Base-by-base conservation (phyloP, 2,888 invertebrate species). In the Pollenia labialis region DNA sequence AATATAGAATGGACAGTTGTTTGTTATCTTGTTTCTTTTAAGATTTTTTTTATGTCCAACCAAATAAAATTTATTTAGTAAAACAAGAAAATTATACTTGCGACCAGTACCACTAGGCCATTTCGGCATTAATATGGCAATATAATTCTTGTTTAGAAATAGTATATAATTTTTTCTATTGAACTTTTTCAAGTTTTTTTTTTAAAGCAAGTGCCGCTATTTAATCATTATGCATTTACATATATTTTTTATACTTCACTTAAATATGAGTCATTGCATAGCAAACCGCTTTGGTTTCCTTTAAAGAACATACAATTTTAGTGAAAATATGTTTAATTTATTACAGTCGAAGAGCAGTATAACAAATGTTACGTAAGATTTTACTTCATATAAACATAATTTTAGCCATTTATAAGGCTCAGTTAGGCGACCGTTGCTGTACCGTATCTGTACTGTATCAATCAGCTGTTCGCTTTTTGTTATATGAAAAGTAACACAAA, bases 121-220 rank as follows among this genome's bases (percentile, higher is more conserved):
- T 62, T 16, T 62, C 62, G 44, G 69, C 44, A 44, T 50, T 58
- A 18, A 52, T 52, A 64, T 42, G 14, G 12, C 42, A 62, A 52
- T 52, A 32, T 32, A 6, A 32, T 32, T 32, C 32, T 32, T 74
- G 32, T 16, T 62, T 42, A 8, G 52, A 50, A 62, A 16, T 54
- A 64, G 4, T 46, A 40, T 58, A 32, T 48, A 8, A 8, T 54
- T 54, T 56, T n/a, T 42, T 23, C 11, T 4, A 44, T 69, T 68
- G 42, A 71, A 60, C 9, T 52, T 18, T 44, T 46, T 10, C 23
- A 42, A 16, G 54, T 56, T 48, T 11, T 46, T 56, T 50, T 69
- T 58, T 16, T 32, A 62, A 72, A n/a, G 42, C 64, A 23, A 77
- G 48, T 50, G 77, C 77, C 71, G 77, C 76, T 32, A 56, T 83